A percentile compares a stretch with the other conserved stretches of the same genome.
These are phyloP conservation scores for Acleris emargana DNA, from an alignment of 2,888 invertebrate species.

Conservation along the genomic window DNA sequence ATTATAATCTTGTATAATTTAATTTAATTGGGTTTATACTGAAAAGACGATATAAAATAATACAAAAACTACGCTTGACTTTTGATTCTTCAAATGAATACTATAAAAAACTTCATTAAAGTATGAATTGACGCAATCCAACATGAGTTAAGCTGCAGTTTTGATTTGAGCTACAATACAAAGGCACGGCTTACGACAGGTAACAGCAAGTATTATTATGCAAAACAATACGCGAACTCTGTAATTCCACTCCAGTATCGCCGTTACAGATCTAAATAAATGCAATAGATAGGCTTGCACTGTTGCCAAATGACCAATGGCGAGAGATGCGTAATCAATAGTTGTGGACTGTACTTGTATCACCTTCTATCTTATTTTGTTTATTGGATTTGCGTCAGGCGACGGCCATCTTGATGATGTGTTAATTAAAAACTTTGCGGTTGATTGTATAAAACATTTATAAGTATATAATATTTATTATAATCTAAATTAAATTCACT, in stretches of 20 bases:
- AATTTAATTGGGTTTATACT: no score
- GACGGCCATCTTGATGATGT: not conserved
- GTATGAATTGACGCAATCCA: not conserved
- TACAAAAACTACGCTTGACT: no score
- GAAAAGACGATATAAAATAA: no score
- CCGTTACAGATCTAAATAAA: slow-evolving; percentile 26
- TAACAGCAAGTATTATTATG: slow-evolving; percentile 28
- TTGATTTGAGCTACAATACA: not conserved
- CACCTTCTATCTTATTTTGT: not conserved
- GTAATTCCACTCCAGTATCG: slow-evolving; percentile 27
- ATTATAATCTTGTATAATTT: no score
- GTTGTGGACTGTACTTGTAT: not conserved
- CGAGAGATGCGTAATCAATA: slow-evolving; percentile 14
- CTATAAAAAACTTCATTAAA: not conserved
- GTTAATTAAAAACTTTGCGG: no score
- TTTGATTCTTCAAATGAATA: no score
- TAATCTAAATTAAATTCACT: no score
- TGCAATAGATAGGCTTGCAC: slow-evolving; percentile 24
- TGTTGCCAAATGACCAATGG: slow-evolving; percentile 17
- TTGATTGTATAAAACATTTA: no score
- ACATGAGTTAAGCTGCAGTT: slow-evolving; percentile 6
- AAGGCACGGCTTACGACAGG: slow-evolving; percentile 21
- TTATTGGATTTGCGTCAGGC: not conserved
- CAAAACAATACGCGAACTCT: slow-evolving; percentile 29
- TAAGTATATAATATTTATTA: no score